These are phyloP conservation scores for Genyomyrus donnyi DNA, from an alignment of 2,113 vertebrate species.

Conservation along the genomic window DNA sequence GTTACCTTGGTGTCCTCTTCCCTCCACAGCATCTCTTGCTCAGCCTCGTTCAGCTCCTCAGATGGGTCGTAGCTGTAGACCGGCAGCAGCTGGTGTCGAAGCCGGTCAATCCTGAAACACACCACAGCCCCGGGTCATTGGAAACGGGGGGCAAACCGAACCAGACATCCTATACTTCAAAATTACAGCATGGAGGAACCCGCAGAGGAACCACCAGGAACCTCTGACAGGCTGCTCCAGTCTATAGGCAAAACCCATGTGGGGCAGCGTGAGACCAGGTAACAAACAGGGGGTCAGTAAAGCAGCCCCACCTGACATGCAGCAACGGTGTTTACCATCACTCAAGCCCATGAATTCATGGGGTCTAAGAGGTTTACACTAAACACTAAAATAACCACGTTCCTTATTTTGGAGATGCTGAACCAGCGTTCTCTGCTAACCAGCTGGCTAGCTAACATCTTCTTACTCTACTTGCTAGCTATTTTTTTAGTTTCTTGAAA, in stretches of 20 bases:
- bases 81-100: slow-evolving; percentile 87
- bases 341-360: background rate
- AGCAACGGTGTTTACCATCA: background rate
- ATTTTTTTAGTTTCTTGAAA: background rate
- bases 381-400: background rate
- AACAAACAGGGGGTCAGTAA: background rate
- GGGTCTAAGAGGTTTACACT: background rate
- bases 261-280: background rate
- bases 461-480: background rate
- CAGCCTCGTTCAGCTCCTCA: slow-evolving; percentile 81
- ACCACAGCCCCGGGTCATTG: background rate
- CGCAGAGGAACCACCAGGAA: background rate
- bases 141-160: background rate
- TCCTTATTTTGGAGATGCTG: background rate
- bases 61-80: slow-evolving; percentile 89
- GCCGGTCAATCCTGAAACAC: slow-evolving; percentile 70
- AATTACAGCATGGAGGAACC: background rate
- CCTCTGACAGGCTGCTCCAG: background rate
- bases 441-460: background rate
- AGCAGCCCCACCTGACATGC: background rate
- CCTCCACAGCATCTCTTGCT: slow-evolving; percentile 79
- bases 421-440: background rate
- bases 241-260: background rate
- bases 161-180: background rate
- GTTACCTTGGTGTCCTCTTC: slow-evolving; percentile 78